Conservation (phyloP, 2,888 invertebrate species). For the Dascillus cervinus region DNA sequence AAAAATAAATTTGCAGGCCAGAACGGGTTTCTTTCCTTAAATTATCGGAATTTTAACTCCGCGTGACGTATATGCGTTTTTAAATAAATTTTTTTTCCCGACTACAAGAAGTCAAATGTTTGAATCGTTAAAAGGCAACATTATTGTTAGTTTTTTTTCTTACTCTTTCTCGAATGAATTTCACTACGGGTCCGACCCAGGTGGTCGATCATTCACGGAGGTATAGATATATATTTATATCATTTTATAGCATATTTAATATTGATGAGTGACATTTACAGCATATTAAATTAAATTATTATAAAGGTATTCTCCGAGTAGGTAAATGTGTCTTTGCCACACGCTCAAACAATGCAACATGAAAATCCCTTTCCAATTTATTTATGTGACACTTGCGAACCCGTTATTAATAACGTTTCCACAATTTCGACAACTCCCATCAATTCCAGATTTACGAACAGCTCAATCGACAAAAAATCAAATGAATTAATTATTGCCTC, state of each 20-base stretch:
- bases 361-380: conserved; percentile 3
- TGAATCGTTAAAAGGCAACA: too few species aligned
- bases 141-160: too few species aligned
- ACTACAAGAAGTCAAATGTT: too few species aligned
- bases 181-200: too few species aligned
- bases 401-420: conserved; percentile 6
- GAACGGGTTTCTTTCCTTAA: too few species aligned
- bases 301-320: conserved; percentile 6
- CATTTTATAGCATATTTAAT: conserved; percentile 16
- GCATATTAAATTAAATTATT: conserved; percentile 14
- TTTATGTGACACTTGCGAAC: conserved; percentile 3
- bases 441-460: conserved; percentile 17
- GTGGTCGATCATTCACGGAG: conserved; percentile 9
- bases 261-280: conserved; percentile 13
- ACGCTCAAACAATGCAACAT: too few species aligned
- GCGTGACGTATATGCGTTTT: too few species aligned
- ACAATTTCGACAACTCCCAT: conserved; percentile 5
- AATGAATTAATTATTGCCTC: conserved; percentile 34
- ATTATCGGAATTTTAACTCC: too few species aligned
- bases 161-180: too few species aligned
- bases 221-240: conserved; percentile 14
- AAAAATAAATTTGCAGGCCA: too few species aligned
- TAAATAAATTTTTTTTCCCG: too few species aligned
- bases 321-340: too few species aligned
- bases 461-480: conserved; percentile 27